A percentile compares a stretch with the other conserved stretches of the same genome.
Conservation (phyloP, 2,888 invertebrate genomes). For the Automeris io region DNA sequence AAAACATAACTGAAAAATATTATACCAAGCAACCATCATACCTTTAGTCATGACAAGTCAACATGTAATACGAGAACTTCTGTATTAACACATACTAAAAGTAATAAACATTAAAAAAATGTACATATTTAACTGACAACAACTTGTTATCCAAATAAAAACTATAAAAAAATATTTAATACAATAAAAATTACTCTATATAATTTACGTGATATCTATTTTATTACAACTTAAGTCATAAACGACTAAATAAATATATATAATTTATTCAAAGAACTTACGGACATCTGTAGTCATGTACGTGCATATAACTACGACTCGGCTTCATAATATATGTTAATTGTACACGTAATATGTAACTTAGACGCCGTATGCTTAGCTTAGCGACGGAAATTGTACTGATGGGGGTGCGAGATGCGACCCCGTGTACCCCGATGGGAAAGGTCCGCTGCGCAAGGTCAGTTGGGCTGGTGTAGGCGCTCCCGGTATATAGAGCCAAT, state of each 20-base stretch:
- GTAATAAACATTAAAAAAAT: too few relatives aligned
- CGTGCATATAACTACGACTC: conserved; percentile 30
- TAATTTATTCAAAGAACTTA: conserved; percentile 25
- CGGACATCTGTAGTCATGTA: conserved; percentile 43
- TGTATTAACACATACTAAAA: too few relatives aligned
- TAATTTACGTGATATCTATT: too few relatives aligned
- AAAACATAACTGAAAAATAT: too few relatives aligned
- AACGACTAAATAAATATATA: not conserved
- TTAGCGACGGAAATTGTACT: conserved; percentile 24
- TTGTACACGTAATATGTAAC: conserved; percentile 8
- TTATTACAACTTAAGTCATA: too few relatives aligned
- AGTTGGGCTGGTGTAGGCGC: conserved; percentile 11
- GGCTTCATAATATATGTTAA: conserved; percentile 19
- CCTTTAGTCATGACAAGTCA: too few relatives aligned
- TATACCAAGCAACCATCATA: too few relatives aligned
- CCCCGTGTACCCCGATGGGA: conserved; percentile 10
- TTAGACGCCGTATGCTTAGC: conserved; percentile 18
- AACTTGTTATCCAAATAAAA: too few relatives aligned
- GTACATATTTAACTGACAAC: too few relatives aligned
- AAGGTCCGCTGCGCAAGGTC: conserved; percentile 21
- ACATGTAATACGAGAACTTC: too few relatives aligned
- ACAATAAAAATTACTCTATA: too few relatives aligned
- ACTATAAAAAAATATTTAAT: too few relatives aligned
- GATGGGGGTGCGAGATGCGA: conserved; percentile 13
- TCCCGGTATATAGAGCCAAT: not conserved